phyloP scores from a whole-genome alignment of 53 echinoderm and acorn worm genomes.

The Echinometra lucunter region DNA sequence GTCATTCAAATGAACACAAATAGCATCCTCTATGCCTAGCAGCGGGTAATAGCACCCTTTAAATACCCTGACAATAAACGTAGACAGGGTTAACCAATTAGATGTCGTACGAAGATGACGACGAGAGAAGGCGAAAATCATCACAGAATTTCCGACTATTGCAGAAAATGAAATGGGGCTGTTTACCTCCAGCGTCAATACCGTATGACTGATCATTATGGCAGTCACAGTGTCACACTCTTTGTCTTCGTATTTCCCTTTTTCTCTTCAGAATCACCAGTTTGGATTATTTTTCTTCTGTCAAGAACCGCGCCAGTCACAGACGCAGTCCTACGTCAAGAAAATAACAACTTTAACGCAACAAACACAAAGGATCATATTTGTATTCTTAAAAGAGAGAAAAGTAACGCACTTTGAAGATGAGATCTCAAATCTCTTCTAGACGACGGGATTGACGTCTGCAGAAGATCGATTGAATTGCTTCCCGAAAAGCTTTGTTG shows the following conservation, averaged over 20 bases:
- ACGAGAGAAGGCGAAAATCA: conserved; percentile 23
- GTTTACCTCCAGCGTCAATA: background rate
- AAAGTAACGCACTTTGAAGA: too few species aligned
- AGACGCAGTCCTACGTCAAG: too few species aligned
- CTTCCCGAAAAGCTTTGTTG: conserved; percentile 36
- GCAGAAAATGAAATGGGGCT: background rate
- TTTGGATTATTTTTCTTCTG: background rate
- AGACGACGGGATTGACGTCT: background rate
- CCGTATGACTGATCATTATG: background rate
- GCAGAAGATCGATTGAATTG: background rate
- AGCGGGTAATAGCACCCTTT: background rate
- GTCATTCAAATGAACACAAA: too few species aligned
- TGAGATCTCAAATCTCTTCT: background rate
- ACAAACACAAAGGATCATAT: too few species aligned
- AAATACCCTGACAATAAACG: background rate
- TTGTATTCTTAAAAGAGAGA: too few species aligned
- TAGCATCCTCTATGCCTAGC: background rate
- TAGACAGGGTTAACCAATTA: conserved; percentile 13
- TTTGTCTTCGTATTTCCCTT: too few species aligned
- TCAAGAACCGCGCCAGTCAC: too few species aligned
- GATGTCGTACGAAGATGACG: background rate
- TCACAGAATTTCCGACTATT: background rate
- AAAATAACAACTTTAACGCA: too few species aligned
- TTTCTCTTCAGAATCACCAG: too few species aligned
- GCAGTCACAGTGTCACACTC: too few species aligned